Conservation (phyloP, 1,140 invertebrate species). For the Bombus waltoni region DNA sequence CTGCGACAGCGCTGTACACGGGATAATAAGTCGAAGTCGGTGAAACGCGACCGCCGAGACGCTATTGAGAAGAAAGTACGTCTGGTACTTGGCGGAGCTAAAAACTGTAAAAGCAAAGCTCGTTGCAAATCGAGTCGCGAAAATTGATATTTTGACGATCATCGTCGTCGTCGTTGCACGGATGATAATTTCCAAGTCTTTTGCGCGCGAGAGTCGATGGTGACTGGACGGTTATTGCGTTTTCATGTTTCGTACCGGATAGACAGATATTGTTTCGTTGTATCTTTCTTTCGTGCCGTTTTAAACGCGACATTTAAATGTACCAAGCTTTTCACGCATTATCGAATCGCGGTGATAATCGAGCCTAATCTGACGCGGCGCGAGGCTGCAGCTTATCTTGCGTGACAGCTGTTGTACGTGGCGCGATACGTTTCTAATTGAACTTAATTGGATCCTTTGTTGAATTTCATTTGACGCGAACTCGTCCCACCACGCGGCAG, state of each 20-base stretch:
- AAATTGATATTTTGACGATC: too few relatives aligned
- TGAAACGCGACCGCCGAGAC: neutral
- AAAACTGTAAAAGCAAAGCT: neutral
- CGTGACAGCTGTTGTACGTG: constrained; percentile 42
- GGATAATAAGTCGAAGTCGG: constrained; percentile 34
- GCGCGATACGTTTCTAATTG: constrained; percentile 51
- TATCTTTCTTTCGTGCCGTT: neutral
- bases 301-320: neutral
- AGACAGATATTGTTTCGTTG: neutral
- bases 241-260: neutral
- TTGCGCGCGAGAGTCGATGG: neutral
- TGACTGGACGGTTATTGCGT: neutral
- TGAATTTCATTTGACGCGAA: constrained; percentile 43
- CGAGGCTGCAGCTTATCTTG: constrained; percentile 43
- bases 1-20: neutral
- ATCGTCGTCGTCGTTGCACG: neutral
- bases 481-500: constrained; percentile 10
- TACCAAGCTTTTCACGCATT: neutral
- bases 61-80: neutral
- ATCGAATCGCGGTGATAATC: constrained; percentile 34
- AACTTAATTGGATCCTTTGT: constrained; percentile 53
- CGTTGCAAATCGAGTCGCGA: neutral
- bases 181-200: neutral
- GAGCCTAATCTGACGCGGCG: constrained; percentile 23
- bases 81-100: neutral